A percentile compares a stretch with the other conserved stretches of the same genome.
phyloP scores from a whole-genome alignment of 1,140 invertebrate species.

The Rhopalosiphum padi region DNA sequence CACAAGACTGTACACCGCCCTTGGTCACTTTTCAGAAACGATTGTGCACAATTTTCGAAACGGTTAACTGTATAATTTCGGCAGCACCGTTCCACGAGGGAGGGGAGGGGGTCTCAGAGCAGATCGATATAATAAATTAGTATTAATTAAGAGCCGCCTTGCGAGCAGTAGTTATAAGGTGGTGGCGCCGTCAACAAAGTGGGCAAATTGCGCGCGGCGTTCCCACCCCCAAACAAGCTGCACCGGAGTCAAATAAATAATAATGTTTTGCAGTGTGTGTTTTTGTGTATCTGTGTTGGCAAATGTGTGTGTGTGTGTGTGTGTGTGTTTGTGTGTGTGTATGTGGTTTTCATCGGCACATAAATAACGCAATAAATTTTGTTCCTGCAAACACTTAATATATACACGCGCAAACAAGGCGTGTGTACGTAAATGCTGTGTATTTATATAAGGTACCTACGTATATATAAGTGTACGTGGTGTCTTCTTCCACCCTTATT shows the following conservation, averaged over 20 bases:
- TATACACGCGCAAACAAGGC: neutral
- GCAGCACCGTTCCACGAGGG: neutral
- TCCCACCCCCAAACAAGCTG: neutral
- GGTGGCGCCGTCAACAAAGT: neutral
- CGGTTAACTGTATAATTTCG: neutral
- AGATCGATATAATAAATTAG: slow-evolving; percentile 10
- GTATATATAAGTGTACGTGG: neutral
- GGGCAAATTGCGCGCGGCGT: neutral
- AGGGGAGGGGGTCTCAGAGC: neutral
- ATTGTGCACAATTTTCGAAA: neutral
- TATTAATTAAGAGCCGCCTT: neutral
- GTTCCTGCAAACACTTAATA: neutral
- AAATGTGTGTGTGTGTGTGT: neutral
- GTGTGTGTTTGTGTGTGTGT: neutral
- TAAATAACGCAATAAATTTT: slow-evolving; percentile 26
- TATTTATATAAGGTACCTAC: neutral
- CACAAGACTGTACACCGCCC: neutral
- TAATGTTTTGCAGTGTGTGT: neutral
- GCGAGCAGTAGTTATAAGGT: neutral
- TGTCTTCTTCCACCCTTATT: neutral
- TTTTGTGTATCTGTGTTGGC: neutral
- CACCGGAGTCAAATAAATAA: neutral
- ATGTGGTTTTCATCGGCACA: neutral
- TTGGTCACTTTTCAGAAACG: neutral
- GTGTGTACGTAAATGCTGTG: neutral